A percentile compares a stretch with the other conserved stretches of the same genome.
These are phyloP conservation scores for Lethrus apterus DNA, from an alignment of 1,140 invertebrate genomes.

Conservation along the genomic window DNA sequence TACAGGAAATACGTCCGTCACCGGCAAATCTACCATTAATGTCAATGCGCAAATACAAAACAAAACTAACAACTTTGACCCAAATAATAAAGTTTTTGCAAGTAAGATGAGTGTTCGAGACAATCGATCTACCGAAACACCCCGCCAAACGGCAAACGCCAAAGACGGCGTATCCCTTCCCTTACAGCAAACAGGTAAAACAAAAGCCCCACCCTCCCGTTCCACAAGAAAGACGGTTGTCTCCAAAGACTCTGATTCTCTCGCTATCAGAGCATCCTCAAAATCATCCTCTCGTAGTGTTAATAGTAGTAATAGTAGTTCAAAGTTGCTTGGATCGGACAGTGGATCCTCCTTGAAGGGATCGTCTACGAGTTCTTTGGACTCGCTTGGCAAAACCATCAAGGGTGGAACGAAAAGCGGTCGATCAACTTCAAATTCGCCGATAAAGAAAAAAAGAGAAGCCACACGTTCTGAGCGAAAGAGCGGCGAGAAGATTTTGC, in stretches of 20 bases:
- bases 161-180: conserved; percentile 25
- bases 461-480: no score
- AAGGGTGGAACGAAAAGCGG: conserved; percentile 7
- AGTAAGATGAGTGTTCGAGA: conserved; percentile 36
- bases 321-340: not conserved
- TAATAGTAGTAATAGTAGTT: conserved; percentile 24
- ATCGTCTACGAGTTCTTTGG: conserved; percentile 23
- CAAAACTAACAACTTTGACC: conserved; percentile 28
- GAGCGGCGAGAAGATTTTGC: not conserved
- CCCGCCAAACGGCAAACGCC: conserved; percentile 33
- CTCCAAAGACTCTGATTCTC: conserved; percentile 20
- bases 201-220: conserved; percentile 39
- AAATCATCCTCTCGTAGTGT: conserved; percentile 15
- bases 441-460: conserved; percentile 20
- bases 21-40: conserved; percentile 14
- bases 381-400: conserved; percentile 19
- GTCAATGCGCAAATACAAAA: conserved; percentile 28
- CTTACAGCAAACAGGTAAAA: conserved; percentile 36
- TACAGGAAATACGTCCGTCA: not conserved
- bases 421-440: conserved; percentile 22
- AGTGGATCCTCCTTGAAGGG: conserved; percentile 13
- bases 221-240: conserved; percentile 19
- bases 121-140: conserved; percentile 30
- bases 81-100: conserved; percentile 35
- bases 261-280: conserved; percentile 11